These are phyloP conservation scores for Cyanoderma ruficeps DNA, from an alignment of 2,113 vertebrate species.

Conservation along the genomic window DNA sequence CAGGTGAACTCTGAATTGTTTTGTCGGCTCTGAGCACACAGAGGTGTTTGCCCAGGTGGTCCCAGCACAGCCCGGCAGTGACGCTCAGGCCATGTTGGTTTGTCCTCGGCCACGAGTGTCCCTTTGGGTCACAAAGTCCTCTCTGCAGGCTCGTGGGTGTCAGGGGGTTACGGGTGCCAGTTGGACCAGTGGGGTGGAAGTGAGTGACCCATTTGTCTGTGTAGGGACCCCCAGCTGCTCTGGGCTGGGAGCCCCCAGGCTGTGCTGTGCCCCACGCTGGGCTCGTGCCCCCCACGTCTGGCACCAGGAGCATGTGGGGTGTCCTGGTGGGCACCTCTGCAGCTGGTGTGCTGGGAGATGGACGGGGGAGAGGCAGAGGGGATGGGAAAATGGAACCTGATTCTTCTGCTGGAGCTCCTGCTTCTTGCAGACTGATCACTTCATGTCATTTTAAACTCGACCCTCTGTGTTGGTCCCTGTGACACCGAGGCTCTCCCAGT, in stretches of 20 bases:
- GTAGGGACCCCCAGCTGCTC: fast-evolving
- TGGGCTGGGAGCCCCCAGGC: neutral
- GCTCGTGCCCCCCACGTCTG: fast-evolving
- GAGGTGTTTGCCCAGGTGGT: neutral
- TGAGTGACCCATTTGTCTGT: fast-evolving
- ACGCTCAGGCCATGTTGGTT: fast-evolving
- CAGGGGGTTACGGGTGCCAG: fast-evolving
- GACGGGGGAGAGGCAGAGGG: neutral
- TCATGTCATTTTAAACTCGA: fast-evolving
- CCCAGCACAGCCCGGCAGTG: neutral
- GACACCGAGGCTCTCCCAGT: fast-evolving
- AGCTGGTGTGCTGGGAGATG: fast-evolving
- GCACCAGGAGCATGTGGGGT: fast-evolving
- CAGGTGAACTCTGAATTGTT: fast-evolving
- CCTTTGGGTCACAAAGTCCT: neutral
- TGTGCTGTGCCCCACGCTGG: fast-evolving
- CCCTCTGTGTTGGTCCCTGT: neutral
- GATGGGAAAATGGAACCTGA: fast-evolving
- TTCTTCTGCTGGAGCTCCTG: neutral
- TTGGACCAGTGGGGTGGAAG: fast-evolving
- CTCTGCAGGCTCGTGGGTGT: fast-evolving
- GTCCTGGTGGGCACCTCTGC: fast-evolving
- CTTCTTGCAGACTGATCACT: too few relatives aligned
- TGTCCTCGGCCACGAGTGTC: fast-evolving
- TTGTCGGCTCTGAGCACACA: neutral